phyloP scores from a whole-genome alignment of 35 echinoderm and acorn worm species.

The Chiridota heheva region DNA sequence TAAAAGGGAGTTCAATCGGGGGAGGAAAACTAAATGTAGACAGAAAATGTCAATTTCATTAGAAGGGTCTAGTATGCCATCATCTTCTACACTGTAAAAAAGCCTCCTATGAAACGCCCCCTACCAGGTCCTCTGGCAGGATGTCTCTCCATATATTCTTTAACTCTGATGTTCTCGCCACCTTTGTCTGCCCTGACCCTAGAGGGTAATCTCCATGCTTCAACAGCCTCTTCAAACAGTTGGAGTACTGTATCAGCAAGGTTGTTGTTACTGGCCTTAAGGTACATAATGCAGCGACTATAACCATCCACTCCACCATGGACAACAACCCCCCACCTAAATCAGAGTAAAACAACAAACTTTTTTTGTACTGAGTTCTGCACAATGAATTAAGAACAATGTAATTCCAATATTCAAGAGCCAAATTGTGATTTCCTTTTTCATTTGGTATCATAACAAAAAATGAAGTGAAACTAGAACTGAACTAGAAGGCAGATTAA shows the following conservation, averaged over 20 bases:
- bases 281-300: conserved; percentile 11
- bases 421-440: no score
- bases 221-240: conserved; percentile 22
- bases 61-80: conserved; percentile 40
- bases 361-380: no score
- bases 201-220: conserved; percentile 28
- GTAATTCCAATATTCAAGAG: no score
- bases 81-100: conserved; percentile 40
- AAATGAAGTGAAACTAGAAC: no score
- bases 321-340: conserved; percentile 48
- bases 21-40: conserved; percentile 54
- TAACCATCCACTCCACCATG: conserved; percentile 72
- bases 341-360: no score
- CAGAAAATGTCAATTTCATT: conserved; percentile 50
- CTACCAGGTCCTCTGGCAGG: conserved; percentile 7
- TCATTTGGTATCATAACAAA: no score
- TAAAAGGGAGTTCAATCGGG: conserved; percentile 42
- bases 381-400: no score
- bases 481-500: no score
- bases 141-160: conserved; percentile 24
- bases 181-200: conserved; percentile 46
- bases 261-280: conserved; percentile 39
- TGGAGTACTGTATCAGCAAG: conserved; percentile 29
- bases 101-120: conserved; percentile 49
- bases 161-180: conserved; percentile 41